Percentiles rank a stretch among this genome's conserved stretches.
Conservation (phyloP, 2,797 vertebrate genomes). For the Cottoperca gobio region DNA sequence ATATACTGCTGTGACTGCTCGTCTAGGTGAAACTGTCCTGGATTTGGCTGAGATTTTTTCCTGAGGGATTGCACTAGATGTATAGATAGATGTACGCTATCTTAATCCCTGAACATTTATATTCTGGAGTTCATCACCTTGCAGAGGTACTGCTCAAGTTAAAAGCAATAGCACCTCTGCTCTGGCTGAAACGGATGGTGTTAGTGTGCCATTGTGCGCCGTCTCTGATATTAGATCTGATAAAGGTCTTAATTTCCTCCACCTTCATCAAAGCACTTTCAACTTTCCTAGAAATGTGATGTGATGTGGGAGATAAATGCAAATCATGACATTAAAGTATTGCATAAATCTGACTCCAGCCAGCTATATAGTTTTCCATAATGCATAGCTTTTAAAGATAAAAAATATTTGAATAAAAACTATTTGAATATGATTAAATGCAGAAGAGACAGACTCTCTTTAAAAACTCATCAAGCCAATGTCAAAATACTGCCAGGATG, state of each 20-base stretch:
- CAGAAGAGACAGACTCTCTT: not conserved
- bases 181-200: constrained; percentile 16
- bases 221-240: constrained; percentile 37
- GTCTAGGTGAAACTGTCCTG: constrained; percentile 56
- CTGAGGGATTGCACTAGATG: not conserved
- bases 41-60: constrained; percentile 16
- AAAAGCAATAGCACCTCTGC: constrained; percentile 29
- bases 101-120: not conserved
- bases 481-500: constrained; percentile 12
- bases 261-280: constrained; percentile 26
- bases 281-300: constrained; percentile 28
- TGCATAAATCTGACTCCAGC: not conserved
- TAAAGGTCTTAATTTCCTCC: constrained; percentile 38
- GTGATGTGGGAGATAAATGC: constrained; percentile 11
- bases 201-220: constrained; percentile 19
- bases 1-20: constrained; percentile 20
- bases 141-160: constrained; percentile 11
- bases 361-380: not conserved
- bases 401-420: not conserved
- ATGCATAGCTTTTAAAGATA: not conserved
- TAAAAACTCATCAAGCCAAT: not conserved
- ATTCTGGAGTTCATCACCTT: not conserved
- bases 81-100: not conserved
- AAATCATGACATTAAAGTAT: not conserved
- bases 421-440: not conserved